Evolutionary conservation across 2,888 invertebrate genomes (phyloP).

Genomic region (Cosmorhoe ocellata): DNA sequence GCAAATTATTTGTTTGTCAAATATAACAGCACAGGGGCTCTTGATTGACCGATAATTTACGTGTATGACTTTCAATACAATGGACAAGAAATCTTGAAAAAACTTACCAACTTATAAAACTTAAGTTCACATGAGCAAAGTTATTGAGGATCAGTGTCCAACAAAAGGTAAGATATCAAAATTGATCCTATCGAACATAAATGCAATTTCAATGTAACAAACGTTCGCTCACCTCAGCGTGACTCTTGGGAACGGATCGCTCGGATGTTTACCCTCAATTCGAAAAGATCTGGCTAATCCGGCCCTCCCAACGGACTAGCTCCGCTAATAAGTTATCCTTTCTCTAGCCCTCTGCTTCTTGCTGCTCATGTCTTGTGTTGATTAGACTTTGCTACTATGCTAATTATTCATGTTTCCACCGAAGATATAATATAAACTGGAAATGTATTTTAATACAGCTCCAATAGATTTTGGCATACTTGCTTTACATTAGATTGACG

Average conservation of each 20-base stretch:
- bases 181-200: conserved; percentile 32
- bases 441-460: too few species aligned
- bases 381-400: conserved; percentile 7
- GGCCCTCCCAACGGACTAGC: conserved; percentile 51
- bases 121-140: too few species aligned
- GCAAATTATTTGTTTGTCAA: conserved; percentile 55
- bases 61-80: too few species aligned
- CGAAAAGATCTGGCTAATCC: conserved; percentile 73
- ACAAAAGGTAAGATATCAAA: conserved; percentile 6
- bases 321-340: conserved; percentile 55
- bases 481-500: too few species aligned
- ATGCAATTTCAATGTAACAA: conserved; percentile 58
- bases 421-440: background rate
- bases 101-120: too few species aligned
- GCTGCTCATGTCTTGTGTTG: conserved; percentile 20
- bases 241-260: conserved; percentile 51
- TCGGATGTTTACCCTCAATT: conserved; percentile 73
- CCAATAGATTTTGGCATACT: too few species aligned
- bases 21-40: background rate
- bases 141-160: too few species aligned
- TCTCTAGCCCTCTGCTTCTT: conserved; percentile 41
- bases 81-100: too few species aligned
- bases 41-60: too few species aligned
- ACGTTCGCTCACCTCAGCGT: conserved; percentile 56
- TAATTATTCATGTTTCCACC: conserved; percentile 1